Conservation (phyloP, 2,888 invertebrate species). For the Coleophora deauratella region DNA sequence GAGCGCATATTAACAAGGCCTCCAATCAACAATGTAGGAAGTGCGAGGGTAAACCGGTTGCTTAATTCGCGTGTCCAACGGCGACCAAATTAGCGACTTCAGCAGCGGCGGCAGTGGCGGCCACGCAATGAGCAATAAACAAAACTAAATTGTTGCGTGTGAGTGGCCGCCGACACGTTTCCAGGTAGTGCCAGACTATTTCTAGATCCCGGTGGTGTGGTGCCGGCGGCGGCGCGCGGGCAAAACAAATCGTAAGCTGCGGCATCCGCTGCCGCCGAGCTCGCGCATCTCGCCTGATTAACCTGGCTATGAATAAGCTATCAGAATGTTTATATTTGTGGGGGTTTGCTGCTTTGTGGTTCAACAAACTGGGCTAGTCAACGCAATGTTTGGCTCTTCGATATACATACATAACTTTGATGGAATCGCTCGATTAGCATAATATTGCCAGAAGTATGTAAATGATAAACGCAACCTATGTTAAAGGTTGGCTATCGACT, state of each 20-base stretch:
- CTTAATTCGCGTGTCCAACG: slow-evolving; percentile 9
- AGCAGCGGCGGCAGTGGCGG: slow-evolving; percentile 13
- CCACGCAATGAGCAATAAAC: slow-evolving; percentile 20
- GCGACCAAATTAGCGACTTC: slow-evolving; percentile 11
- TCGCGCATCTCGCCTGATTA: too few species aligned
- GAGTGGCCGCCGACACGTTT: slow-evolving; percentile 17
- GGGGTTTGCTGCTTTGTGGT: too few species aligned
- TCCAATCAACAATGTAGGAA: slow-evolving; percentile 5
- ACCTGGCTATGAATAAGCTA: too few species aligned
- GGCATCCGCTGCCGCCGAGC: slow-evolving; percentile 12
- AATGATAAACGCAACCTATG: too few species aligned
- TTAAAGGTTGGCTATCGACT: too few species aligned
- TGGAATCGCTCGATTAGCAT: too few species aligned
- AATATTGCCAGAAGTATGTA: too few species aligned
- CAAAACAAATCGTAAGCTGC: slow-evolving; percentile 16
- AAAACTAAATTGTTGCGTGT: slow-evolving; percentile 18
- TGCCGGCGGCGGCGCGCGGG: slow-evolving; percentile 9
- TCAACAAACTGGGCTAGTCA: too few species aligned
- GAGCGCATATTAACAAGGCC: not conserved
- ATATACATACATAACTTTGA: too few species aligned
- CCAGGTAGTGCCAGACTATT: slow-evolving; percentile 23
- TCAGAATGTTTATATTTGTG: too few species aligned
- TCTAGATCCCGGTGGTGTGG: slow-evolving; percentile 9
- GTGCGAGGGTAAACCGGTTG: slow-evolving; percentile 5
- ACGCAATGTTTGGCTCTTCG: too few species aligned